Evolutionary conservation across 2,888 invertebrate species (phyloP).

Genomic region (Diplolepis rosae): DNA sequence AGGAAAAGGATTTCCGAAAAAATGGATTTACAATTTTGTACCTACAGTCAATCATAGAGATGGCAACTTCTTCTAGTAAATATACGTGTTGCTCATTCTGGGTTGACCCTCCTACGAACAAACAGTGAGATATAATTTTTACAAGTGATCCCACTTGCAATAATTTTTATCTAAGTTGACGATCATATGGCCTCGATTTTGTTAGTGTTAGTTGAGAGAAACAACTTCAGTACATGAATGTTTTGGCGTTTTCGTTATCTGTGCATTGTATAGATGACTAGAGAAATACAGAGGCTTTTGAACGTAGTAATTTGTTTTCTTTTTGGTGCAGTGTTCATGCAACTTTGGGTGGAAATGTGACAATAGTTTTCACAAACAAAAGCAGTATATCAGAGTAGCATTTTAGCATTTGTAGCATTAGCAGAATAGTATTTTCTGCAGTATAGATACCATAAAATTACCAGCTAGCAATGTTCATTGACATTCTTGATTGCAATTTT

Average conservation of each 20-base stretch:
- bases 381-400: too few relatives aligned
- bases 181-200: not conserved
- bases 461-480: too few relatives aligned
- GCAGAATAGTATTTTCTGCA: not conserved
- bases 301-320: not conserved
- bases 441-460: not conserved
- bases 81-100: constrained; percentile 87
- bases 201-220: not conserved
- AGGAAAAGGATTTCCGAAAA: not conserved
- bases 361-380: not conserved
- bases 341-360: not conserved
- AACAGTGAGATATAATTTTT: constrained; percentile 45
- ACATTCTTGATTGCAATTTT: too few relatives aligned
- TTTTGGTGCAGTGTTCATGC: not conserved
- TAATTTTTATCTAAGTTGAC: not conserved
- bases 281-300: constrained; percentile 12
- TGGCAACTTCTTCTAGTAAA: constrained; percentile 79
- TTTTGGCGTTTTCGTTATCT: not conserved
- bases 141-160: not conserved
- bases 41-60: constrained; percentile 46
- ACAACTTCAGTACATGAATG: not conserved
- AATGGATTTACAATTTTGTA: constrained; percentile 41
- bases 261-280: not conserved
- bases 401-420: too few relatives aligned
- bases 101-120: constrained; percentile 69